Evolutionary conservation across 2,797 vertebrate species (phyloP), one percentile per base, ranked within the genome.

Genomic region (Bradypodion ventrale): DNA sequence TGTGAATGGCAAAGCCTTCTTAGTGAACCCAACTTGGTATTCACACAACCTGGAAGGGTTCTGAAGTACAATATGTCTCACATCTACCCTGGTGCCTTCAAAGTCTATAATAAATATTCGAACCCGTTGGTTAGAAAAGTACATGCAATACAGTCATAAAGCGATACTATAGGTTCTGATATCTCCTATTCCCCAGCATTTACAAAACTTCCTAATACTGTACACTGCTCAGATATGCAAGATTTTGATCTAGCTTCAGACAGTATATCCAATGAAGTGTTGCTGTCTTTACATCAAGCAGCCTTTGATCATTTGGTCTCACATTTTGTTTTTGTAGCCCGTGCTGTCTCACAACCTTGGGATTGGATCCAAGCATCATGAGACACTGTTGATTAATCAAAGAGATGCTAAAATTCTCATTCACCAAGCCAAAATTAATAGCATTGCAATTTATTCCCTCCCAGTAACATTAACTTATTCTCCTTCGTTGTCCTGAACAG

Each of bases 361-460:
- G 59, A 65, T 60, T 70, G 49, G 82, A 75, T 73, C 29, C 60
- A 86, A 8, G 1, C 29, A 56, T 44, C 16, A 49, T 42, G 7
- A 10, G 19, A 82, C 32, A 8, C 37, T 75, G 23, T 44, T 27
- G 8, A 68, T 49, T 42, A 42, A 80, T 2, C 23, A 63, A 66
- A 44, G n/a, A 70, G 40, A 40, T 69, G 52, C 65, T 70, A 40
- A 44, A 77, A 80, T 5, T 10, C 68, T 85, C 60, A 65, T 59
- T 37, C 25, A 10, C 49, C 44, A 87, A 60, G 27, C 10, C 40
- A 78, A 68, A 29, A 81, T 77, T 82, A 66, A 66, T 42, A 84
- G 37, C 7, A 15, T 35, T 89, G 46, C 77, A 78, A 79, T 85
- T 85, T 81, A 85, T 79, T 49, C 63, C 74, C 35, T 73, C 62